phyloP scores from a whole-genome alignment of 1,140 invertebrate species.

The Eriosoma lanigerum region DNA sequence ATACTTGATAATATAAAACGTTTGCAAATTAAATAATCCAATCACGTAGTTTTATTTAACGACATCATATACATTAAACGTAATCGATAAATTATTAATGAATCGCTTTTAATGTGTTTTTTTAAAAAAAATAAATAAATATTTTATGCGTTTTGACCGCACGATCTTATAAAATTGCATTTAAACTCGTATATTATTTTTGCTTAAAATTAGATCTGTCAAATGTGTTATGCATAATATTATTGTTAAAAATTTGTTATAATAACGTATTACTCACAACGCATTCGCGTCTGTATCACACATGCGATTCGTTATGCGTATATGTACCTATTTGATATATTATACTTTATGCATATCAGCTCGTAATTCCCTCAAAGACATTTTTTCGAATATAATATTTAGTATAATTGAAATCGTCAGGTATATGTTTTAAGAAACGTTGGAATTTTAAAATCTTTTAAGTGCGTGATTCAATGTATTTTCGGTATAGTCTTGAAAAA shows the following conservation, averaged over 20 bases:
- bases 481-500: no score
- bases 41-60: not conserved
- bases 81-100: not conserved
- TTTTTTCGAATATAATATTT: not conserved
- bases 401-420: no score
- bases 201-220: conserved; percentile 5
- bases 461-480: no score
- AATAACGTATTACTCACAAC: not conserved
- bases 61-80: not conserved
- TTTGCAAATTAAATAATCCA: not conserved
- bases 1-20: not conserved
- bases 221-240: not conserved
- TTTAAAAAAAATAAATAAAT: no score
- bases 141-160: no score
- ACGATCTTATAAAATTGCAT: no score
- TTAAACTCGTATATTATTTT: no score
- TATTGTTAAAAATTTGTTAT: not conserved
- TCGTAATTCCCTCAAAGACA: not conserved
- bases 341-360: no score
- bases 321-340: not conserved
- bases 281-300: not conserved
- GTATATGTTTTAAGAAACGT: no score
- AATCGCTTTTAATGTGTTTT: no score
- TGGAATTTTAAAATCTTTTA: no score
- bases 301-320: not conserved